Evolutionary conservation across 2,888 invertebrate species (phyloP).

Genomic region (Lasioglossum vierecki): DNA sequence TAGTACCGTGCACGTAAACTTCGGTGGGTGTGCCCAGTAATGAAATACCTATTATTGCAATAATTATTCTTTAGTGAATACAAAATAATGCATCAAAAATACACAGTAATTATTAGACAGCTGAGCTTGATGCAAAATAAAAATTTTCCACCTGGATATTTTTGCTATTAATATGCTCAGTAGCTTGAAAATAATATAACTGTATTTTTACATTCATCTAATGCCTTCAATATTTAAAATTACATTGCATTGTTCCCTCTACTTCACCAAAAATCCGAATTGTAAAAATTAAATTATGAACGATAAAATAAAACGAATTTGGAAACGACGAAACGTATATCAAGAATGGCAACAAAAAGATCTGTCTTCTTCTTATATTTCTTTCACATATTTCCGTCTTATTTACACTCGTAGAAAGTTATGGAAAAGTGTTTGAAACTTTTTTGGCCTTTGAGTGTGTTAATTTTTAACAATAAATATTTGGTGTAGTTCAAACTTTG

Average conservation of each 20-base stretch:
- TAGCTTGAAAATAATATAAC: no score
- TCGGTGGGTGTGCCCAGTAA: slow-evolving; percentile 92
- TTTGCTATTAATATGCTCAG: no score
- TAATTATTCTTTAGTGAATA: not conserved
- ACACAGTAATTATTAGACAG: no score
- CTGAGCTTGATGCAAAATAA: no score
- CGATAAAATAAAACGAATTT: not conserved
- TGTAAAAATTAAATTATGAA: not conserved
- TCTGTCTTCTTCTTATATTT: not conserved
- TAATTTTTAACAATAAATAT: not conserved
- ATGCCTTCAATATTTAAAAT: no score
- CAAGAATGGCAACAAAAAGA: not conserved
- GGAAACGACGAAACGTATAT: not conserved
- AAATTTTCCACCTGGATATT: no score
- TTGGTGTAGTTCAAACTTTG: not conserved
- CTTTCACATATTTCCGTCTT: not conserved
- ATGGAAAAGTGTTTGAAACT: not conserved
- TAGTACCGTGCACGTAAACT: slow-evolving; percentile 92
- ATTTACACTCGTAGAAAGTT: not conserved
- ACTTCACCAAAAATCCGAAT: not conserved
- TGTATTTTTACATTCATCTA: no score
- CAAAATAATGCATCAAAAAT: not conserved
- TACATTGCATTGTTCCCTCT: not conserved
- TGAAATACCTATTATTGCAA: slow-evolving; percentile 86
- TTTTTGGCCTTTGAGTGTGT: not conserved